Conservation (phyloP, 2,888 invertebrate species). For the Drosophila pseudotalamancana region DNA sequence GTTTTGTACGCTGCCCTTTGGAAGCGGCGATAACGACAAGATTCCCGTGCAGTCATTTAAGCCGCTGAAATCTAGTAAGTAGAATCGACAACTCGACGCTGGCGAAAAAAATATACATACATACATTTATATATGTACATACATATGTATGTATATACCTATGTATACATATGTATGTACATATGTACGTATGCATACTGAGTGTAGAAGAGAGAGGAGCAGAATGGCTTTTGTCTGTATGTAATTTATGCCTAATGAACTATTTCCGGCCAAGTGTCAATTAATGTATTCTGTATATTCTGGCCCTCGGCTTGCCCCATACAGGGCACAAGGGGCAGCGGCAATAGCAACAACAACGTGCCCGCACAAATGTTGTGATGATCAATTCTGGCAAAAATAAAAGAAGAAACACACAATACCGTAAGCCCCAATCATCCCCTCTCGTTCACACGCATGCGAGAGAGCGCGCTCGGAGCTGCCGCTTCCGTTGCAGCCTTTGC, state of each 20-base stretch:
- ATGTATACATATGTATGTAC: too few relatives aligned
- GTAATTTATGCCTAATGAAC: constrained; percentile 81
- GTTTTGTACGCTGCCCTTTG: constrained; percentile 43
- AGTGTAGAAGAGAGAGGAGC: not conserved
- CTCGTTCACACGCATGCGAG: constrained; percentile 5
- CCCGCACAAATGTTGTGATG: constrained; percentile 78
- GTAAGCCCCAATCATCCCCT: constrained; percentile 8
- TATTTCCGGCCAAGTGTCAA: constrained; percentile 80
- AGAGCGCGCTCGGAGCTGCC: constrained; percentile 23
- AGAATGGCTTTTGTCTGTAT: constrained; percentile 74
- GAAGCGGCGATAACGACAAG: constrained; percentile 58
- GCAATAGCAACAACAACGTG: constrained; percentile 58
- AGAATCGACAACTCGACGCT: constrained; percentile 55
- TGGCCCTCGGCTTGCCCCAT: constrained; percentile 51
- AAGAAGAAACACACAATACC: constrained; percentile 16
- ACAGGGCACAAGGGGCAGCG: constrained; percentile 50
- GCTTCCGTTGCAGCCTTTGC: constrained; percentile 54
- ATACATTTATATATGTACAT: too few relatives aligned
- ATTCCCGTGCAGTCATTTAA: constrained; percentile 66
- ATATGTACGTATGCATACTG: too few relatives aligned
- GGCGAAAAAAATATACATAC: constrained; percentile 54
- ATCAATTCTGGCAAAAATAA: constrained; percentile 68
- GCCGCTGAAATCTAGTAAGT: constrained; percentile 74
- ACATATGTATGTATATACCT: too few relatives aligned
- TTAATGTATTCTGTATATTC: constrained; percentile 77